phyloP scores from a whole-genome alignment of 2,888 invertebrate species.

The Rhodophaea formosa region DNA sequence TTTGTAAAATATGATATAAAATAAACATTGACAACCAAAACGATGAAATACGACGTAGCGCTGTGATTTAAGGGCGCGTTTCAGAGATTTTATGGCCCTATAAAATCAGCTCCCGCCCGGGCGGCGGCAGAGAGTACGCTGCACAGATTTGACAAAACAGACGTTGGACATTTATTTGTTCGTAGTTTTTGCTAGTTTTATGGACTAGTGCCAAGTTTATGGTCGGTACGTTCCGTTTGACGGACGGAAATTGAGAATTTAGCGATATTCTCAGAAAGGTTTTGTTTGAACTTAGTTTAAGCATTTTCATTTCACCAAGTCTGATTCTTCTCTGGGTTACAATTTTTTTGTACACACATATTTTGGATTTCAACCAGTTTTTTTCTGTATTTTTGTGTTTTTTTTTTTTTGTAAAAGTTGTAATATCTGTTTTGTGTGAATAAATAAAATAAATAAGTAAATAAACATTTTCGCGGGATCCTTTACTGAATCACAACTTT shows the following conservation, averaged over 20 bases:
- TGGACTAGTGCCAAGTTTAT: slow-evolving; percentile 77
- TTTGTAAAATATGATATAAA: slow-evolving; percentile 81
- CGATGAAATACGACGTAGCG: slow-evolving; percentile 79
- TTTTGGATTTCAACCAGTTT: no score
- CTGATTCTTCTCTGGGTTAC: no score
- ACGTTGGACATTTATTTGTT: slow-evolving; percentile 77
- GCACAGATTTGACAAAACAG: slow-evolving; percentile 80
- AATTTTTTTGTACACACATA: no score
- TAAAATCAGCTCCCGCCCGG: slow-evolving; percentile 73
- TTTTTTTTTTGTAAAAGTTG: no score
- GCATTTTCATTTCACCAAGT: no score
- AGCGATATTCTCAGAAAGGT: no score
- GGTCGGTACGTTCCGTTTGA: slow-evolving; percentile 44
- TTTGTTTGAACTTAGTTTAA: no score
- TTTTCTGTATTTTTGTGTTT: no score
- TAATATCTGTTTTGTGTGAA: no score
- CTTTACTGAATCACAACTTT: no score
- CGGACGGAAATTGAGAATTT: slow-evolving; percentile 7
- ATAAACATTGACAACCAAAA: slow-evolving; percentile 81
- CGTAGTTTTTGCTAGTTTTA: slow-evolving; percentile 74
- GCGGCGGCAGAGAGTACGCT: slow-evolving; percentile 57
- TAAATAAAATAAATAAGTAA: no score
- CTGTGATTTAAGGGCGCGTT: slow-evolving; percentile 79
- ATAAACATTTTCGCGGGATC: no score
- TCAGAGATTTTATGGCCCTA: slow-evolving; percentile 79